phyloP scores from a whole-genome alignment of 2,888 invertebrate genomes.

The Nasonia oneida region DNA sequence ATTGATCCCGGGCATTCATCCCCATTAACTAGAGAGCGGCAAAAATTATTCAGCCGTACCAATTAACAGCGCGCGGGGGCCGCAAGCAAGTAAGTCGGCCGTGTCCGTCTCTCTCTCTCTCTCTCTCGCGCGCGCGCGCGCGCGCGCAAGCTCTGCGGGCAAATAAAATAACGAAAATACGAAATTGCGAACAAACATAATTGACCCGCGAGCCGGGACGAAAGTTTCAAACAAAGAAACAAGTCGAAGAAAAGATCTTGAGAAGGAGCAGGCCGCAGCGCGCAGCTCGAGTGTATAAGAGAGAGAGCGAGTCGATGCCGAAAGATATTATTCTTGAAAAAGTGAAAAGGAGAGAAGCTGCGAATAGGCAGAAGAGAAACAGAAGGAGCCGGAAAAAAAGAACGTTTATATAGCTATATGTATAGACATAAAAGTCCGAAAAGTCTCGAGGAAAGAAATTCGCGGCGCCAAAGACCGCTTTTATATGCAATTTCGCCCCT shows the following conservation, averaged over 20 bases:
- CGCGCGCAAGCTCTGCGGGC: conserved; percentile 37
- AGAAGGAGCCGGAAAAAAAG: conserved; percentile 36
- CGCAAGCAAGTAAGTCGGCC: conserved; percentile 52
- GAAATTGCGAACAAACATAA: conserved; percentile 61
- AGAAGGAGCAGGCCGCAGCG: conserved; percentile 39
- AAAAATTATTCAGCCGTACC: conserved; percentile 60
- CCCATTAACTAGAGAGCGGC: conserved; percentile 50
- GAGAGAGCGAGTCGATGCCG: conserved; percentile 35
- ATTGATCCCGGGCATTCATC: conserved; percentile 59
- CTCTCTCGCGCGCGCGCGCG: neutral
- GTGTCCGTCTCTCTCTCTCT: conserved; percentile 65
- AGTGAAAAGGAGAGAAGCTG: conserved; percentile 55
- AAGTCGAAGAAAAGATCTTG: conserved; percentile 59
- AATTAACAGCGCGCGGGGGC: conserved; percentile 52
- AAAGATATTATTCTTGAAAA: conserved; percentile 59
- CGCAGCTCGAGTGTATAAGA: conserved; percentile 37
- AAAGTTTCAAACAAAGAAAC: conserved; percentile 62
- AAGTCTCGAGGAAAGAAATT: conserved; percentile 57
- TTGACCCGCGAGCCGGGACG: conserved; percentile 58
- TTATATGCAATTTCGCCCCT: conserved; percentile 58
- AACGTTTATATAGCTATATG: conserved; percentile 3
- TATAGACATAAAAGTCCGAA: conserved; percentile 43
- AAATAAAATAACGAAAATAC: conserved; percentile 41
- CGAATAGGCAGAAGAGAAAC: conserved; percentile 55
- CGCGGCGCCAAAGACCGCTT: conserved; percentile 47